Percentiles rank a stretch among this genome's conserved stretches.
Evolutionary conservation across 2,888 invertebrate genomes (phyloP).

Genomic region (Stenotaenia linearis): DNA sequence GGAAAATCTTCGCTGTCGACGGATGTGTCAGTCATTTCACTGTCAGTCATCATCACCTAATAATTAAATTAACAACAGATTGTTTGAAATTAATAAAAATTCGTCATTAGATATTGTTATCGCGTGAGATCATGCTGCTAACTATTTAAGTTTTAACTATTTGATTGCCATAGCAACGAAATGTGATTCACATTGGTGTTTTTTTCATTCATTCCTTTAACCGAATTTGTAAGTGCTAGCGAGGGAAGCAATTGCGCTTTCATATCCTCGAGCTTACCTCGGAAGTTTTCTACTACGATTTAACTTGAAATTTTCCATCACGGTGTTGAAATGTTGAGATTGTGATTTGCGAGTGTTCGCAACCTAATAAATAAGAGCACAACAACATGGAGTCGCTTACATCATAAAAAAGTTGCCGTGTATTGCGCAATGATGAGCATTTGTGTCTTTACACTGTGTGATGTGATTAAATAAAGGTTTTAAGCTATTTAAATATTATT

Average conservation of each 20-base stretch:
- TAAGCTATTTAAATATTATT: not conserved
- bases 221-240: no score
- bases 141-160: not conserved
- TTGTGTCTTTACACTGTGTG: not conserved
- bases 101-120: not conserved
- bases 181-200: not conserved
- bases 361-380: not conserved
- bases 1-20: conserved; percentile 69
- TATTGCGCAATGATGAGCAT: not conserved
- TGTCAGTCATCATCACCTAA: not conserved
- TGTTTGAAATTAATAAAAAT: not conserved
- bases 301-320: not conserved
- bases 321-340: not conserved
- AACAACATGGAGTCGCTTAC: not conserved
- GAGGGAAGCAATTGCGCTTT: no score
- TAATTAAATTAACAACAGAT: not conserved
- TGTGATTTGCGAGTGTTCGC: not conserved
- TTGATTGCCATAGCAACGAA: not conserved
- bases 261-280: not conserved
- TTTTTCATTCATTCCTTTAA: not conserved
- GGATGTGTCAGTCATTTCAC: not conserved
- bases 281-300: not conserved
- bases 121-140: not conserved
- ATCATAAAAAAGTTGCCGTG: not conserved
- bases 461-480: not conserved